These are phyloP conservation scores for Drosophila tani DNA, from an alignment of 1,140 invertebrate genomes.

Conservation along the genomic window DNA sequence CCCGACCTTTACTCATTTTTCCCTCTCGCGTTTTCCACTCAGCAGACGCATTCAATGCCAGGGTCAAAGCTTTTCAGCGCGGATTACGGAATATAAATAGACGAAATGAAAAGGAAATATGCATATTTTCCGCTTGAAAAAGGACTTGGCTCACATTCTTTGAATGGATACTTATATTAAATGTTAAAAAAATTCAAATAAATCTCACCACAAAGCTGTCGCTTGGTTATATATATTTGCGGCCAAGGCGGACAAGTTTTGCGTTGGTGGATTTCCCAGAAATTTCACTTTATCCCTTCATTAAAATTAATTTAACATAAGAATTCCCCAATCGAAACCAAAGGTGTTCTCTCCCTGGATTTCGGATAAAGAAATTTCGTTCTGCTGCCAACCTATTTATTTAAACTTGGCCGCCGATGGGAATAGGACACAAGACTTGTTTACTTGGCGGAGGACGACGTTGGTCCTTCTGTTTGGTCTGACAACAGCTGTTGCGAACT, in stretches of 20 bases:
- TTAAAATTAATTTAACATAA: slow-evolving; percentile 29
- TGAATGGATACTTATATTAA: slow-evolving; percentile 19
- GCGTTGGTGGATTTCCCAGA: background rate
- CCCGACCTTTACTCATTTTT: background rate
- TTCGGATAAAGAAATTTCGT: slow-evolving; percentile 37
- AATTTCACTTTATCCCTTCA: slow-evolving; percentile 7
- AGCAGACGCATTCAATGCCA: slow-evolving; percentile 22
- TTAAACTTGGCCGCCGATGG: slow-evolving; percentile 49
- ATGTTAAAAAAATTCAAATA: slow-evolving; percentile 17
- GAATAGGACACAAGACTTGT: slow-evolving; percentile 15
- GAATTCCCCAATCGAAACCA: slow-evolving; percentile 41
- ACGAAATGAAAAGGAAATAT: slow-evolving; percentile 2
- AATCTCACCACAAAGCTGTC: slow-evolving; percentile 1
- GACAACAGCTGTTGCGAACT: slow-evolving; percentile 37
- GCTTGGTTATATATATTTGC: background rate
- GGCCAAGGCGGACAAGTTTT: background rate
- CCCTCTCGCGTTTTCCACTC: background rate
- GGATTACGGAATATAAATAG: slow-evolving; percentile 40
- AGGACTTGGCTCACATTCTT: slow-evolving; percentile 17
- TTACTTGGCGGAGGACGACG: background rate
- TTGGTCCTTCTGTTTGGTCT: slow-evolving; percentile 1
- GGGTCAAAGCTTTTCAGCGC: slow-evolving; percentile 9
- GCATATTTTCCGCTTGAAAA: background rate
- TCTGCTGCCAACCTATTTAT: slow-evolving; percentile 38
- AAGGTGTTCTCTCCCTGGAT: slow-evolving; percentile 25